Evolutionary conservation across 2,113 vertebrate species (phyloP), one percentile per base, ranked within the genome.

Genomic region (Mustela nigripes): DNA sequence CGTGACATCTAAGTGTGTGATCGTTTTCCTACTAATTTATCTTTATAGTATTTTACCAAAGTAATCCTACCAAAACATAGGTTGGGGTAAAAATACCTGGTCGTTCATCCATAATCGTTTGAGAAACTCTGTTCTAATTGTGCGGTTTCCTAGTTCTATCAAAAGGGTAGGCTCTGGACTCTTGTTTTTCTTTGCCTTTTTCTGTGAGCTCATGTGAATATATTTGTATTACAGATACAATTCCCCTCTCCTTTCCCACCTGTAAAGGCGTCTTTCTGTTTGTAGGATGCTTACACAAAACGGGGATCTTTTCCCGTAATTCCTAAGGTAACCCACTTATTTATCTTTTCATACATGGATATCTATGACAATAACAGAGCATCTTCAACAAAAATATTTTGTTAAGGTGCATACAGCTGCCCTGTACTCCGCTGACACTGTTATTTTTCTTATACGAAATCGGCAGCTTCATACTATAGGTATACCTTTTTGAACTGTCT

Each of bases 361-460:
- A 76, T 96, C 53, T 92, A 22, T 76, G 65, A 95, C 18, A 11
- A 33, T 82, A 91, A 56, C 36, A 91, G 87, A 78, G 11, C 11
- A 53, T 62, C 90, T 36, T 71, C 65, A 92, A 87, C 62, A 86
- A 95, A 89, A 71, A 10, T 73, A 65, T 92, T 76, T 94, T 92
- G 3, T 4, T 93, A 26, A 79, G 5, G 1, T 42, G n/a, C 42
- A 58, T 19, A 65, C 22, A 50, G 11, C 82, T 4, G 63, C 18
- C 12, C 56, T 63, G 31, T 14, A 76, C 18, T 58, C 33, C 65
- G 31, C 53, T 50, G 73, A 69, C 21, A 24, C 31, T n/a, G 8
- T 71, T 80, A 39, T 50, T 89, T 91, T 98, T 98, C 90, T 92
- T 89, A 91, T 50, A 94, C 94, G 45, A 93, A 95, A 83, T 31